Conservation (phyloP, 2,888 invertebrate genomes). For the Yponomeuta evonymella region DNA sequence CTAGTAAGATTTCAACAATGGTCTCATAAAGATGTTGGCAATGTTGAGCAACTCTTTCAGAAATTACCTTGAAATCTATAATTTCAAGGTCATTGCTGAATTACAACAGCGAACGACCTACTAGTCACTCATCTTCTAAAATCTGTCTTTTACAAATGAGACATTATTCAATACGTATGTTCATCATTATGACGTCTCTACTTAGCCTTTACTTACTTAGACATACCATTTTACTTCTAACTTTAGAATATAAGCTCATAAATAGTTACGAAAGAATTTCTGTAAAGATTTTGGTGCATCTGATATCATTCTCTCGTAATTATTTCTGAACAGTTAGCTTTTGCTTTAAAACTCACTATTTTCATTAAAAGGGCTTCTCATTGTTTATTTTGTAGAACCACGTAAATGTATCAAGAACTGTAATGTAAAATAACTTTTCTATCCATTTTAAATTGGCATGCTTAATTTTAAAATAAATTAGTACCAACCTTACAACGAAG, state of each 20-base stretch:
- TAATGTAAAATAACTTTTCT: not conserved
- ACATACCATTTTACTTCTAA: not conserved
- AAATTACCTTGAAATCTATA: no score
- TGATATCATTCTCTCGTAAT: not conserved
- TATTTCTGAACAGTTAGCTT: constrained; percentile 31
- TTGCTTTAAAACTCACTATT: constrained; percentile 38
- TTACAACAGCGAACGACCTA: no score
- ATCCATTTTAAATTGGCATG: constrained; percentile 6
- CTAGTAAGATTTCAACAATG: no score
- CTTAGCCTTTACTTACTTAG: not conserved
- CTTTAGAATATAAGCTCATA: not conserved
- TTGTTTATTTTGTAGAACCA: constrained; percentile 15
- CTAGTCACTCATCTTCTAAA: no score
- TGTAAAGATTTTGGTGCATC: not conserved
- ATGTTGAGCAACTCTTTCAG: no score
- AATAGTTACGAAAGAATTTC: not conserved
- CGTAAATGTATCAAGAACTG: not conserved
- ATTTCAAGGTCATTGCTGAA: no score
- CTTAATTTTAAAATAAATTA: not conserved
- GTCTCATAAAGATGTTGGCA: no score
- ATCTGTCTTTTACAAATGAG: not conserved
- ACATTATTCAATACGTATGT: not conserved
- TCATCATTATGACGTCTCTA: not conserved
- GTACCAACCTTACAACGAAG: not conserved
- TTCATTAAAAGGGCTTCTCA: constrained; percentile 46